Conservation (phyloP, 92 coral and sea anemone species). For the Zoanthus sociatus region DNA sequence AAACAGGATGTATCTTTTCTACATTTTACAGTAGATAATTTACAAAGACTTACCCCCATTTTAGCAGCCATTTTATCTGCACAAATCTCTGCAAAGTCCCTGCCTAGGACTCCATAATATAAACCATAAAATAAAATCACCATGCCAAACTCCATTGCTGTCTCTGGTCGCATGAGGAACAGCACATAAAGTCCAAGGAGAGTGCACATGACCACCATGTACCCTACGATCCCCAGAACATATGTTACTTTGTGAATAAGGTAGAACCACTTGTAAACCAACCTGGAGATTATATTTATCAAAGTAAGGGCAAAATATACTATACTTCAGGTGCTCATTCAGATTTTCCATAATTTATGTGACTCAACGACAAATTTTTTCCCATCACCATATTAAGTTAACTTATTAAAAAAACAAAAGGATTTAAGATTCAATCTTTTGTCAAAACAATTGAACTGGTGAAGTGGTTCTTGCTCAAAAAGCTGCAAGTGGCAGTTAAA, state of each 20-base stretch:
- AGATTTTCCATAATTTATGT: too few species aligned
- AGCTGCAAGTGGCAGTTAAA: too few species aligned
- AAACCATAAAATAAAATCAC: slow-evolving; percentile 93
- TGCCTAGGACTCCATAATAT: slow-evolving; percentile 97
- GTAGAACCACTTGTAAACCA: slow-evolving; percentile 98
- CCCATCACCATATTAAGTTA: too few species aligned
- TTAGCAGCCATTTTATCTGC: slow-evolving; percentile 99
- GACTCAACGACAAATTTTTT: too few species aligned
- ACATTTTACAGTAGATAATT: too few species aligned
- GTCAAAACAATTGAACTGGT: too few species aligned
- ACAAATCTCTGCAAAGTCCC: slow-evolving; percentile 99
- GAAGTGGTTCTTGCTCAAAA: too few species aligned
- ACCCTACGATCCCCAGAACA: slow-evolving; percentile 90
- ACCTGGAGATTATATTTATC: slow-evolving; percentile 52
- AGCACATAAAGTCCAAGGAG: slow-evolving; percentile 89
- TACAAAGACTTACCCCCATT: slow-evolving; percentile 85
- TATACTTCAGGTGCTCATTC: too few species aligned
- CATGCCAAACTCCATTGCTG: slow-evolving; percentile 95
- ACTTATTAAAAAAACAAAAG: too few species aligned
- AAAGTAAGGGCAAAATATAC: not conserved
- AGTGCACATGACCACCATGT: slow-evolving; percentile 86
- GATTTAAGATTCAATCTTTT: too few species aligned
- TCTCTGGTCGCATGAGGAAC: slow-evolving; percentile 88
- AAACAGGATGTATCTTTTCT: too few species aligned
- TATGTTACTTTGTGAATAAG: slow-evolving; percentile 90